These are phyloP conservation scores for Caradrina kadenii DNA, from an alignment of 2,888 invertebrate species.

Conservation along the genomic window DNA sequence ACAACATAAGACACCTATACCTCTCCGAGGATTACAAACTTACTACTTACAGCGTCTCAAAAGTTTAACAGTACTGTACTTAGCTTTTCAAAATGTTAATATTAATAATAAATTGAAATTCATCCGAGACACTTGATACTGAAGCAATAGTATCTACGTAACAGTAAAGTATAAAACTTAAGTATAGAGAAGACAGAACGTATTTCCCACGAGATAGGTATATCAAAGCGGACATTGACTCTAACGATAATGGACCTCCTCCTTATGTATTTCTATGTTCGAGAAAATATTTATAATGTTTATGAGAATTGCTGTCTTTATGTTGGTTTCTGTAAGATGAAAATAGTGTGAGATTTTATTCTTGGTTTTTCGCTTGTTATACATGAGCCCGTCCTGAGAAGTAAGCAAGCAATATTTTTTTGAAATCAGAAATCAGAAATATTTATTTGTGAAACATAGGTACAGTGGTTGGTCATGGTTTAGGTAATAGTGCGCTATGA, in stretches of 20 bases:
- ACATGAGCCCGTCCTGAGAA: neutral
- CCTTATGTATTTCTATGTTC: neutral
- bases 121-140: conserved; percentile 29
- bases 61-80: conserved; percentile 34
- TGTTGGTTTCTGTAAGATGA: neutral
- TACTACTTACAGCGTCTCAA: conserved; percentile 19
- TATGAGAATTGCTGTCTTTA: neutral
- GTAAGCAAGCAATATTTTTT: too few species aligned
- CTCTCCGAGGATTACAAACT: conserved; percentile 7
- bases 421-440: too few species aligned
- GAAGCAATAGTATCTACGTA: conserved; percentile 31
- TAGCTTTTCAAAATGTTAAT: conserved; percentile 25
- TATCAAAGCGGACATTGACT: conserved; percentile 48
- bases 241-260: conserved; percentile 36
- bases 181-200: conserved; percentile 36
- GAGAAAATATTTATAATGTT: conserved; percentile 5
- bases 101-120: conserved; percentile 40
- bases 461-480: too few species aligned
- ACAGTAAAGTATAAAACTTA: conserved; percentile 39
- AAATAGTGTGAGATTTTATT: neutral
- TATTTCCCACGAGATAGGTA: conserved; percentile 64
- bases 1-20: neutral
- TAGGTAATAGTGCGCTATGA: too few species aligned
- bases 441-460: too few species aligned
- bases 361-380: neutral